phyloP scores from a whole-genome alignment of 1,140 invertebrate genomes.

The Pachypsylla venusta region DNA sequence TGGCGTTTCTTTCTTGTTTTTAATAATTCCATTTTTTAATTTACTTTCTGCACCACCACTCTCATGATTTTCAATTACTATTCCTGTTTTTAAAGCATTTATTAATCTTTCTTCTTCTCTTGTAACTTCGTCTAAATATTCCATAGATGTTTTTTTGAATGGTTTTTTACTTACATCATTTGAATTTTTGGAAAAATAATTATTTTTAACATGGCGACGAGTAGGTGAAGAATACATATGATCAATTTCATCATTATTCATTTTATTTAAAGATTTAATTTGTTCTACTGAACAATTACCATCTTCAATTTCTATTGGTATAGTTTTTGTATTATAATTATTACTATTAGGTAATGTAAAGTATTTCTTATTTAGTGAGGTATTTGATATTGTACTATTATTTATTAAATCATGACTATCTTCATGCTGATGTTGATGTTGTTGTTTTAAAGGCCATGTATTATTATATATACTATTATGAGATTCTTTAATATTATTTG shows the following conservation, averaged over 20 bases:
- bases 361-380: conserved; percentile 22
- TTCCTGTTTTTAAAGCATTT: conserved; percentile 57
- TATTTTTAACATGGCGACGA: background rate
- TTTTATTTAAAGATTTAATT: too few species aligned
- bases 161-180: background rate
- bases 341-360: conserved; percentile 20
- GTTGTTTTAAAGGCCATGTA: conserved; percentile 48
- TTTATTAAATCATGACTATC: too few species aligned
- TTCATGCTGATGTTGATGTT: conserved; percentile 28
- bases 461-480: background rate
- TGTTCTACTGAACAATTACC: too few species aligned
- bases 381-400: conserved; percentile 1
- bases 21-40: background rate
- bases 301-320: background rate
- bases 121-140: conserved; percentile 35
- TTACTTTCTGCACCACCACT: background rate
- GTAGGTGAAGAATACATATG: background rate
- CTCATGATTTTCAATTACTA: conserved; percentile 35
- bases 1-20: background rate
- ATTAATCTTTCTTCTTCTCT: conserved; percentile 63
- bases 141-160: background rate
- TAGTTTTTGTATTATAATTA: background rate
- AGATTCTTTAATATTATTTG: background rate
- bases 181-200: background rate
- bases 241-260: background rate